Evolutionary conservation across 2,797 vertebrate species (phyloP).

Genomic region (Naso thynnoides): DNA sequence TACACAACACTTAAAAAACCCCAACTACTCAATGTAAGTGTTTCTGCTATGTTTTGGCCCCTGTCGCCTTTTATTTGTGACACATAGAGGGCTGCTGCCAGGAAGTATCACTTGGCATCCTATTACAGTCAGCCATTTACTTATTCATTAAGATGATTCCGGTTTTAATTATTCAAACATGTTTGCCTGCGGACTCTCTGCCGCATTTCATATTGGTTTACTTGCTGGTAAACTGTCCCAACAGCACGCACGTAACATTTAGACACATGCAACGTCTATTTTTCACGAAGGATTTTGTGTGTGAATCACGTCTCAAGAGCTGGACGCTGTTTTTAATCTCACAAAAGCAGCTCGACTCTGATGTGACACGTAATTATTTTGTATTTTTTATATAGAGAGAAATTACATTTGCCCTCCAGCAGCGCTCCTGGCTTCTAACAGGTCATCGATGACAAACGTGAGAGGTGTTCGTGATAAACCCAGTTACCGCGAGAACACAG

Average conservation of each 20-base stretch:
- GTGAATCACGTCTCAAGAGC: constrained; percentile 1
- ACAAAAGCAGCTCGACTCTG: neutral
- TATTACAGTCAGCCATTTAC: constrained; percentile 75
- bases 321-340: neutral
- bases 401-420: constrained; percentile 1
- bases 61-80: constrained; percentile 60
- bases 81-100: constrained; percentile 63
- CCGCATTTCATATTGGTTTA: constrained; percentile 35
- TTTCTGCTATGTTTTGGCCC: constrained; percentile 19
- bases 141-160: constrained; percentile 85
- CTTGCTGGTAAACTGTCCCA: neutral
- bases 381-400: neutral
- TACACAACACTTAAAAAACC: neutral
- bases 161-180: constrained; percentile 84
- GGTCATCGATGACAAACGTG: constrained; percentile 35
- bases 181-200: constrained; percentile 60
- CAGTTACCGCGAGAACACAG: constrained; percentile 73
- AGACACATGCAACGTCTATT: neutral
- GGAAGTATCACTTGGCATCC: constrained; percentile 78
- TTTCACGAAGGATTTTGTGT: neutral
- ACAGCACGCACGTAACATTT: constrained; percentile 2
- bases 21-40: neutral
- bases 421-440: constrained; percentile 20
- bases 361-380: neutral
- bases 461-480: constrained; percentile 16